Base-by-base conservation (phyloP, 2,113 vertebrate genomes). In the Suricata suricatta region DNA sequence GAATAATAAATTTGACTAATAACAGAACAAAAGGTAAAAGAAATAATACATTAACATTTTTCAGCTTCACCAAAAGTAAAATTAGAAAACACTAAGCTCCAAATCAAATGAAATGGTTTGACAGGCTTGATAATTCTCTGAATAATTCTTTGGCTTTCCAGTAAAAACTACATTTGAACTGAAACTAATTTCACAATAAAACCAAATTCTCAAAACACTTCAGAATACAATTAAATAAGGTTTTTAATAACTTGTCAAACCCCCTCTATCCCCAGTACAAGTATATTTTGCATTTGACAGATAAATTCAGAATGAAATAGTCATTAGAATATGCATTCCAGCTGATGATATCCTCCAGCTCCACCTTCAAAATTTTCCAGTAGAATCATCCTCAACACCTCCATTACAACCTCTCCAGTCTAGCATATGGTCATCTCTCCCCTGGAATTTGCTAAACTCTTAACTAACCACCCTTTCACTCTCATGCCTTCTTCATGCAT, bases 181-280 rank as follows among this genome's bases (percentile, higher is more conserved):
- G 16, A 81, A 95, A 88, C 31, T 93, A 83, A 96, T 88, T 94
- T 92, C 44, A 84, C 64, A 93, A 60, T 50, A 82, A 94, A 91
- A 68, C 21, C 31, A 87, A 63, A 63, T 76, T 91, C 66, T 91
- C 60, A 64, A 91, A 80, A 95, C 33, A 69, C 27, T 63, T 52
- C 23, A 64, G 41, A 79, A 79, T 41, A 71, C 11, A 84, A 84
- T 41, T 82, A 47, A 90, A 72, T 38, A 79, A 69, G 44, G 27
- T 74, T 92, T 87, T 82, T 50, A 88, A 92, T 25, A 71, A 15
- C 23, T 7, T 77, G 38, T 92, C 68, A 95, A 96, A 57, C 54
- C 19, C 7, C 3, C 14, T 23, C 57, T 31, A 82, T 47, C 25
- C 25, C 44, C 25, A 82, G 25, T 63, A 38, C 47, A 63, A 92